Evolutionary conservation across 2,888 invertebrate genomes (phyloP).

Genomic region (Pollenia griseotomentosa): DNA sequence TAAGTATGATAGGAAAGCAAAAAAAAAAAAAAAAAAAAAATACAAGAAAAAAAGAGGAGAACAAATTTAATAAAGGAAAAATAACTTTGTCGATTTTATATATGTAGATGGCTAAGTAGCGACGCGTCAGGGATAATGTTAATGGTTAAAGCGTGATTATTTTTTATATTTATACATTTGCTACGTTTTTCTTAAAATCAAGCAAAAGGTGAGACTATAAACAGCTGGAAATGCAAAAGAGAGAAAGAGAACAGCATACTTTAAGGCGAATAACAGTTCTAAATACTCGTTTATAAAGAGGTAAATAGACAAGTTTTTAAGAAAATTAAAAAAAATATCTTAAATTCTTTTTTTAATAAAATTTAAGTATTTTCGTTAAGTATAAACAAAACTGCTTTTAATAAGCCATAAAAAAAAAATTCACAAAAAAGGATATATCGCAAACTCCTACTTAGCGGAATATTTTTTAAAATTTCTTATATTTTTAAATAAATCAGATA

Average conservation of each 20-base stretch:
- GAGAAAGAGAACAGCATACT: not conserved
- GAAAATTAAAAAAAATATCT: too few species aligned
- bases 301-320: not conserved
- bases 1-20: conserved; percentile 4
- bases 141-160: conserved; percentile 37
- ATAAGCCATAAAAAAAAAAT: not conserved
- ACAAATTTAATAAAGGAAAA: not conserved
- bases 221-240: not conserved
- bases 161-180: conserved; percentile 34
- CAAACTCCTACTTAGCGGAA: not conserved
- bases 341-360: too few species aligned
- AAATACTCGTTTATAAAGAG: not conserved
- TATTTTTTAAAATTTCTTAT: not conserved
- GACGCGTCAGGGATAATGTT: conserved; percentile 79
- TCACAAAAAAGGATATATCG: conserved; percentile 1
- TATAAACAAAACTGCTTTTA: not conserved
- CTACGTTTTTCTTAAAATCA: not conserved
- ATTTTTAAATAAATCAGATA: not conserved
- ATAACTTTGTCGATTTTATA: not conserved
- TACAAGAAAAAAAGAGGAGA: too few species aligned
- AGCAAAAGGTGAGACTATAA: not conserved
- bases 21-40: not conserved
- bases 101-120: conserved; percentile 75
- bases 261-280: too few species aligned
- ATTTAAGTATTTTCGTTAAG: not conserved